These are phyloP conservation scores for Emydocephalus ijimae DNA, from an alignment of 2,113 vertebrate genomes.

Conservation along the genomic window DNA sequence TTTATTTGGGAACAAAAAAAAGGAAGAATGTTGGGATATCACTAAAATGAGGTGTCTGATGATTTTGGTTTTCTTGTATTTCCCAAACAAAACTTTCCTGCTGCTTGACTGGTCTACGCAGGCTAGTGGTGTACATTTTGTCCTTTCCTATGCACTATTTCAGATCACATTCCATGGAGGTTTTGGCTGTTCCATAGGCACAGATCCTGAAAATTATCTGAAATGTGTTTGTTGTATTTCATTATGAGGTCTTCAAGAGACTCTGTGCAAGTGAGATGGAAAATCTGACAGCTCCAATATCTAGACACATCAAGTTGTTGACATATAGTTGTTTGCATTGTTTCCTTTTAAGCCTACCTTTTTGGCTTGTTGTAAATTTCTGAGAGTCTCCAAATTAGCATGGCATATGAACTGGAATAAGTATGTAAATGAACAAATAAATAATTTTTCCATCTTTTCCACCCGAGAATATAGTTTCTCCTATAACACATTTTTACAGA, in stretches of 20 bases:
- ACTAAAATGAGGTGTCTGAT: background rate
- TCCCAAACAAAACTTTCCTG: background rate
- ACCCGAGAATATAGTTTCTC: background rate
- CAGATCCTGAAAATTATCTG: background rate
- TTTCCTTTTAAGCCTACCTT: background rate
- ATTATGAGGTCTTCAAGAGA: background rate
- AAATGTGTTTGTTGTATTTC: background rate
- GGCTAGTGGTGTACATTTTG: background rate
- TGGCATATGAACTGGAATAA: background rate
- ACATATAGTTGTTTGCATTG: background rate
- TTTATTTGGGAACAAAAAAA: background rate
- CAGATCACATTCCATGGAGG: background rate
- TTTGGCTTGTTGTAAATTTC: background rate
- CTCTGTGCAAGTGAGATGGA: background rate
- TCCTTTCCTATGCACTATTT: background rate
- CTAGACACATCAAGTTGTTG: background rate
- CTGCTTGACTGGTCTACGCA: background rate
- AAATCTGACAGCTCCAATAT: background rate
- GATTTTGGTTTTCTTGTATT: background rate
- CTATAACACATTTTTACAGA: conserved; percentile 2
- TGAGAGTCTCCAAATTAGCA: background rate
- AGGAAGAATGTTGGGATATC: background rate
- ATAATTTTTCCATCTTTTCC: background rate
- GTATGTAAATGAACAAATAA: background rate
- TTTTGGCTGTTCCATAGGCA: background rate